Evolutionary conservation across 1,140 invertebrate genomes (phyloP).

Genomic region (Calliphora vicina): DNA sequence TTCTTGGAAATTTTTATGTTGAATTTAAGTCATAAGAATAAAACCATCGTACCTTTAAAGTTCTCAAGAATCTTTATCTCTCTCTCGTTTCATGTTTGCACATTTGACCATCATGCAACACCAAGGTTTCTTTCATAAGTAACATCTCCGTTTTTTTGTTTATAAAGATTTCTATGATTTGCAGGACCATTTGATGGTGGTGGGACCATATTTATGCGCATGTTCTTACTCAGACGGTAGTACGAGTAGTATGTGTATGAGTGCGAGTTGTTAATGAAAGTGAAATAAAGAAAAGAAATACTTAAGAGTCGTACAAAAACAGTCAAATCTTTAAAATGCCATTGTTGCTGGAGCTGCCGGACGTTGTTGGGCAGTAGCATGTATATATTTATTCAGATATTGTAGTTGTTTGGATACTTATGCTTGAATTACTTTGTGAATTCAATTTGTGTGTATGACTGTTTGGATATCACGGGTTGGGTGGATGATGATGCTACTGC

Average conservation of each 20-base stretch:
- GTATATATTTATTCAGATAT: too few species aligned
- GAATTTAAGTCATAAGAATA: not conserved
- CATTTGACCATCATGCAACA: not conserved
- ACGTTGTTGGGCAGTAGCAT: too few species aligned
- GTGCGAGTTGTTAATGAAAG: not conserved
- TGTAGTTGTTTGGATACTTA: not conserved
- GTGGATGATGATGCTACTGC: not conserved
- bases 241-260: too few species aligned
- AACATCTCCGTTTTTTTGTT: too few species aligned
- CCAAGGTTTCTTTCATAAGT: not conserved
- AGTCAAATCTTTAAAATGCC: not conserved
- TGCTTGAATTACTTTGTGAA: slow-evolving; percentile 32
- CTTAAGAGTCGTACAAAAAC: not conserved
- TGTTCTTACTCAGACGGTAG: not conserved
- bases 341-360: not conserved
- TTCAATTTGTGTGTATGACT: slow-evolving; percentile 1
- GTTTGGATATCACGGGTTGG: not conserved
- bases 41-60: not conserved
- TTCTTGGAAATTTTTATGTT: slow-evolving; percentile 15
- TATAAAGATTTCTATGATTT: not conserved
- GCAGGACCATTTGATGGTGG: not conserved
- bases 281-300: slow-evolving; percentile 5
- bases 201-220: not conserved
- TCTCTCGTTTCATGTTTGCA: not conserved
- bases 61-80: not conserved